phyloP scores from a whole-genome alignment of 2,888 invertebrate species.

The Julus scandinavius region DNA sequence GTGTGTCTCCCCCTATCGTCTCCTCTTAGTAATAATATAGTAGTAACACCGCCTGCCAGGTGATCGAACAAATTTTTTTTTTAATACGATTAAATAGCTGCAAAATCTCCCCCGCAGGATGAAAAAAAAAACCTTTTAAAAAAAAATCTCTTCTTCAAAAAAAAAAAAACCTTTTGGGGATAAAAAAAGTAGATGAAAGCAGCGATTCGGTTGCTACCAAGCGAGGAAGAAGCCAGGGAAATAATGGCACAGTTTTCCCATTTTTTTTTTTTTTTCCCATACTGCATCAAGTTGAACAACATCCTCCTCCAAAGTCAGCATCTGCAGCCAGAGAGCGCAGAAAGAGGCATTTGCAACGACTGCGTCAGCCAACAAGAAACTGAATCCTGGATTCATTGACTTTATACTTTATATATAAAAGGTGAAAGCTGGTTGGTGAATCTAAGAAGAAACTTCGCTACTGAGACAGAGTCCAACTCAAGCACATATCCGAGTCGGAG shows the following conservation, averaged over 20 bases:
- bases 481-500: not conserved
- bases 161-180: not conserved
- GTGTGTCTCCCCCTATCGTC: not conserved
- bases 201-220: not conserved
- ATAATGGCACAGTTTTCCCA: conserved; percentile 20
- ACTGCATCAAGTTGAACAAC: conserved; percentile 22
- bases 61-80: conserved; percentile 29
- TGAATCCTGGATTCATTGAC: conserved; percentile 43
- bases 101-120: conserved; percentile 1
- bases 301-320: conserved; percentile 33
- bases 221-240: not conserved
- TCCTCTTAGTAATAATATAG: not conserved
- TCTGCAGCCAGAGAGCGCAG: not conserved
- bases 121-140: not conserved
- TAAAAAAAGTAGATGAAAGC: not conserved
- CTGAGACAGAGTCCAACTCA: no score
- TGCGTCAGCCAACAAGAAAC: conserved; percentile 44
- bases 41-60: not conserved
- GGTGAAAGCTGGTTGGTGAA: not conserved
- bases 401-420: conserved; percentile 33
- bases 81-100: conserved; percentile 48
- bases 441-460: no score
- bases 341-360: not conserved
- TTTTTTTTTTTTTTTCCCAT: conserved; percentile 42
- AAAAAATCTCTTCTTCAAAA: not conserved